phyloP scores from a whole-genome alignment of 2,888 invertebrate species.

The Himalopsyche japonica region DNA sequence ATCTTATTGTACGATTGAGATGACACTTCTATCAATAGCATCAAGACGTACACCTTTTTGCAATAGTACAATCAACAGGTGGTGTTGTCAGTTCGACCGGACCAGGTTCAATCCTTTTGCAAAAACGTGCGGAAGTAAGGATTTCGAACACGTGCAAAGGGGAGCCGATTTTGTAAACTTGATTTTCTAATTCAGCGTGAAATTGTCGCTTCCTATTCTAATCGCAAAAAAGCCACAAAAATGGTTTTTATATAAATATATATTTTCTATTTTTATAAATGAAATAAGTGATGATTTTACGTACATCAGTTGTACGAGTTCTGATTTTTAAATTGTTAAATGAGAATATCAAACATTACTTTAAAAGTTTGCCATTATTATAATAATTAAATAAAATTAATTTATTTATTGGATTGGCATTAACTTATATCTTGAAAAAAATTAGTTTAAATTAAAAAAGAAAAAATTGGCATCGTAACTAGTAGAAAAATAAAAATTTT shows the following conservation, averaged over 20 bases:
- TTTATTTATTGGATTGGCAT: too few species aligned
- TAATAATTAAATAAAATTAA: too few species aligned
- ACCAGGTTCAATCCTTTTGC: neutral
- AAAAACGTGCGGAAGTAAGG: conserved; percentile 36
- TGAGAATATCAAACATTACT: too few species aligned
- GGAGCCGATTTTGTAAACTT: conserved; percentile 3
- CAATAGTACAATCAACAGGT: conserved; percentile 6
- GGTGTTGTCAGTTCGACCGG: neutral
- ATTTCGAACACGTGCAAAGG: conserved; percentile 35
- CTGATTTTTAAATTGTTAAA: too few species aligned
- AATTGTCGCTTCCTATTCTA: conserved; percentile 34
- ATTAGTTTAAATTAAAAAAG: too few species aligned
- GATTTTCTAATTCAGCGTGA: conserved; percentile 23
- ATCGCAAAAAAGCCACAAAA: neutral
- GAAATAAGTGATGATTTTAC: too few species aligned
- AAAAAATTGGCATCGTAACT: too few species aligned
- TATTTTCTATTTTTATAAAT: too few species aligned
- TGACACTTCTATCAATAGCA: neutral
- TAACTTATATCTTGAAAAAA: too few species aligned
- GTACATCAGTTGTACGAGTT: too few species aligned
- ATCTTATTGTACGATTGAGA: neutral
- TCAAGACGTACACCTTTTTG: neutral
- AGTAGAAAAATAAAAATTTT: too few species aligned
- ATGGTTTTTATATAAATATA: neutral
- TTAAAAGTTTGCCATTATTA: too few species aligned